Evolutionary conservation across 2,113 vertebrate genomes (phyloP), one percentile per base, ranked within the genome.

Genomic region (Talpa occidentalis): DNA sequence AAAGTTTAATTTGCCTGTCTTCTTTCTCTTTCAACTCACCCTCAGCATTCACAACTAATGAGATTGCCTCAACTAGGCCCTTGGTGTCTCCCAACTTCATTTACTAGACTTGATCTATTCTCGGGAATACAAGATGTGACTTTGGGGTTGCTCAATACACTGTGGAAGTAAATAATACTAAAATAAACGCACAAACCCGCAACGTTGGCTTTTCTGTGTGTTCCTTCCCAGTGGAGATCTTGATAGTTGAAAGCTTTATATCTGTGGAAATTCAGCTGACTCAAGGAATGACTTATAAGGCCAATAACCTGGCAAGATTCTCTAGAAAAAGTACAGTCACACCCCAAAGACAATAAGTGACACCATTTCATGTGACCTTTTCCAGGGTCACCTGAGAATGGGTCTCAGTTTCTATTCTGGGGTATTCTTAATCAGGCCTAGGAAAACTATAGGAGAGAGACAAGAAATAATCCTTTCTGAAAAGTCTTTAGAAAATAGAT

Each of bases 41-140:
- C 54, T 87, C 96, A 97, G 91, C 64, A 92, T 97, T 97, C 81
- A 94, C 80, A 92, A 83, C 54, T 96, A 94, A 97, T 90, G 56
- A 80, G 90, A 88, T 87, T 92, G 90, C 77, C 88, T 95, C 89
- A 94, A 73, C 11, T 17, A 47, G 49, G 90, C 62, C 73, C 52
- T 92, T 49, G 1, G 0, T 91, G 42, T 26, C 96, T 96, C 96
- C 92, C 77, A 96, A 70, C 70, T 86, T 96, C 87, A 54, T 95
- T 95, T 95, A 64, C 92, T 24, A 78, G 42, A 89, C 49, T 74
- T 94, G 28, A 24, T 83, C 87, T 37, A 74, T 91, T 97, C 96
- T 91, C 92, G 88, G 90, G 84, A 70, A 94, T 69, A 30, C 16
- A 88, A 21, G 19, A 52, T 94, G 59, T 91, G 77, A 96, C 86